Base-by-base conservation (phyloP, 2,797 vertebrate genomes). In the Lutjanus campechanus region DNA sequence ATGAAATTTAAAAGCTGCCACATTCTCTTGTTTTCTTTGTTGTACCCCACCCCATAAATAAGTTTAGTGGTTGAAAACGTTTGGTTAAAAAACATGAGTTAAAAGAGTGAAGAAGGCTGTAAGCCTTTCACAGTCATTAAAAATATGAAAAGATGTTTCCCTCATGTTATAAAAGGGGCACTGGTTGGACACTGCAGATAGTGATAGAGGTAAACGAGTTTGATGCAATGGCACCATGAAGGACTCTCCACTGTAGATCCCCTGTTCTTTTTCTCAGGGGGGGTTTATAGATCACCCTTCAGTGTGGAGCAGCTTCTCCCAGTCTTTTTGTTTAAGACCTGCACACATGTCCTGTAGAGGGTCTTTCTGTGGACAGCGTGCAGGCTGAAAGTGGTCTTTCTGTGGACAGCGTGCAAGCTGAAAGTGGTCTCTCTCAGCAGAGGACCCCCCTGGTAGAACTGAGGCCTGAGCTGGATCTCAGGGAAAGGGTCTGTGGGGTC, bases 321-420 rank as follows among this genome's bases (percentile, higher is more conserved):
- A 1, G 7, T 0, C 50, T 2, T 51, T 1, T 10, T n/a, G 50
- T 51, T 8, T 0, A 19, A 8, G 2, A 3, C 9, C 9, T 53
- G 17, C 8, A 51, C 8, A n/a, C 50, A 51, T 8, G 3, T n/a
- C 2, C 2, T 19, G 17, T 51, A 51, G 7, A 51, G 50, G 9
- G 17, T 51, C 16, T 51, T 51, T 51, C 8, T 19, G 16, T 51
- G 7, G 1, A 8, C 8, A 1, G 2, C n/a, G 50, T 51, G 17
- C 19, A 51, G 50, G 17, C n/a, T n/a, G n/a, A n/a, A n/a, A n/a
- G n/a, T n/a, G n/a, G n/a, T n/a, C n/a, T n/a, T n/a, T n/a, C n/a
- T n/a, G n/a, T n/a, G n/a, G n/a, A n/a, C n/a, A n/a, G n/a, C n/a
- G n/a, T n/a, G n/a, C n/a, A n/a, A n/a, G n/a, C 7, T 51, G 3